phyloP scores from a whole-genome alignment of 2,113 vertebrate species.

The Podiceps cristatus region DNA sequence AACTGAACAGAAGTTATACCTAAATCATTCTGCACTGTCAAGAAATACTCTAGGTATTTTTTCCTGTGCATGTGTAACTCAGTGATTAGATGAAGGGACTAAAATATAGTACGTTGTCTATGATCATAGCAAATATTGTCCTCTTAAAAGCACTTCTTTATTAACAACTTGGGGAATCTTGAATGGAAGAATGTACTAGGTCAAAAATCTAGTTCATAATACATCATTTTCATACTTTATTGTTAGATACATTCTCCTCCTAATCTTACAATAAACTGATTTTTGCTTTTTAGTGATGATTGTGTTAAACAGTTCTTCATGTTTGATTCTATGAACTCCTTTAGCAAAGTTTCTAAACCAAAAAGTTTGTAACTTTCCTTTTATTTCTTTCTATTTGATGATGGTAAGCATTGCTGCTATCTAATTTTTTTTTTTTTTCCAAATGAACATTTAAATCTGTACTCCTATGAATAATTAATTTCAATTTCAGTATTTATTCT shows the following conservation, averaged over 20 bases:
- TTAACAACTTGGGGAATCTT: neutral
- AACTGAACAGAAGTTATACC: neutral
- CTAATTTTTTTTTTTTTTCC: neutral
- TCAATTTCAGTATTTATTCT: neutral
- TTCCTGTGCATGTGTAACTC: neutral
- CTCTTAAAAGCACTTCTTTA: neutral
- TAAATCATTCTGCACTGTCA: neutral
- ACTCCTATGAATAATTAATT: neutral
- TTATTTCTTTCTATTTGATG: neutral
- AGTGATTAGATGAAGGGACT: neutral
- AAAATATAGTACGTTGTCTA: neutral
- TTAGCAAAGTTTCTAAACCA: neutral
- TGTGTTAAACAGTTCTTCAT: neutral
- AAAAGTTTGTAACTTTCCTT: neutral
- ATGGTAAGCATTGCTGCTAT: neutral
- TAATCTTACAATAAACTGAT: neutral
- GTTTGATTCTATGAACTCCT: neutral
- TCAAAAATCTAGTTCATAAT: neutral
- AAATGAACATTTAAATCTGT: neutral
- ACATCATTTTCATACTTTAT: neutral
- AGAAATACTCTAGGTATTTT: neutral
- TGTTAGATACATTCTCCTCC: neutral
- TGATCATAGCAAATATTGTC: neutral
- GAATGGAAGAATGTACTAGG: neutral
- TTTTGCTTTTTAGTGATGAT: neutral